Evolutionary conservation across 53 echinoderm and acorn worm genomes (phyloP).

Genomic region (Arbacia lixula): DNA sequence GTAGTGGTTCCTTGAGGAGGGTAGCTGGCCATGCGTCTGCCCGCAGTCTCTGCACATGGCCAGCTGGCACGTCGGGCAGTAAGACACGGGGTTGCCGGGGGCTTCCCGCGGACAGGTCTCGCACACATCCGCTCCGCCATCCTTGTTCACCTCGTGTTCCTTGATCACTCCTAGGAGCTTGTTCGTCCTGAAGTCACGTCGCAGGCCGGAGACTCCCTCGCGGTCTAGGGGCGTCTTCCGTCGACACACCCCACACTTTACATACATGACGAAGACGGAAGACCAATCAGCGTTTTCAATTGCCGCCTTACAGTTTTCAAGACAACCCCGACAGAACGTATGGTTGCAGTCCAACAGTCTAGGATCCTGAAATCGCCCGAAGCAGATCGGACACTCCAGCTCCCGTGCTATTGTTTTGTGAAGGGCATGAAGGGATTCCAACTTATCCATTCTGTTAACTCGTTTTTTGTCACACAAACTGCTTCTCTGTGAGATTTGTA

Average conservation of each 20-base stretch:
- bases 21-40: not conserved
- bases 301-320: not conserved
- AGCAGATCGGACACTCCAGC: conserved; percentile 25
- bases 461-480: no score
- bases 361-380: not conserved
- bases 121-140: not conserved
- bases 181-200: not conserved
- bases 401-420: conserved; percentile 8
- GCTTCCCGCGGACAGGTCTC: not conserved
- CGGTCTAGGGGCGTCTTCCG: not conserved
- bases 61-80: conserved; percentile 10
- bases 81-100: not conserved
- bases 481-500: no score
- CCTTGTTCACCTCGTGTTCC: not conserved
- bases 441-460: no score
- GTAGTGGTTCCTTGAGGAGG: not conserved
- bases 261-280: not conserved
- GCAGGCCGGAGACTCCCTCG: not conserved
- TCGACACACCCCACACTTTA: conserved; percentile 10
- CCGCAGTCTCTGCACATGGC: conserved; percentile 17
- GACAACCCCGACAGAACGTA: conserved; percentile 15
- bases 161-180: not conserved
- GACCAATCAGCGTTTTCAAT: not conserved
- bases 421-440: no score
- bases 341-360: conserved; percentile 3